Evolutionary conservation across 2,113 vertebrate genomes (phyloP).

Genomic region (Syngnathus typhle): DNA sequence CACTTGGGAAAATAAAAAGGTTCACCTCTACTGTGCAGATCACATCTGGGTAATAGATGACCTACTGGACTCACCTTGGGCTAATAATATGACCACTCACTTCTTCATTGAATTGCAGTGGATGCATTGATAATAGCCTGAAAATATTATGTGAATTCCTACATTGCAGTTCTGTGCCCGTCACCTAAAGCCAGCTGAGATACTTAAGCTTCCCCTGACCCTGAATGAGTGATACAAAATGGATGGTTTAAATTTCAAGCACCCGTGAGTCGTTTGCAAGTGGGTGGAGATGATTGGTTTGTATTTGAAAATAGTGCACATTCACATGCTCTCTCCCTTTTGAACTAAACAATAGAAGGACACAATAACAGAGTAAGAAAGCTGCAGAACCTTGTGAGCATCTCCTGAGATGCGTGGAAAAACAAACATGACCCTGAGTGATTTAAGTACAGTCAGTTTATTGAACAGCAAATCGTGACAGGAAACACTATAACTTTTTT

Average conservation of each 20-base stretch:
- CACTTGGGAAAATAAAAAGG: no score
- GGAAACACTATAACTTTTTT: slow-evolving; percentile 51
- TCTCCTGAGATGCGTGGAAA: background rate
- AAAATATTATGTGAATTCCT: no score
- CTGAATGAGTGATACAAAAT: background rate
- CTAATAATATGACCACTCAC: no score
- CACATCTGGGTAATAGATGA: no score
- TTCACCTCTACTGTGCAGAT: no score
- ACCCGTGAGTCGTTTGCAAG: background rate
- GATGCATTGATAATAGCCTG: no score
- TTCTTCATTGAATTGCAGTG: no score
- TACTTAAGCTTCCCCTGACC: background rate
- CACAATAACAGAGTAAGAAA: background rate
- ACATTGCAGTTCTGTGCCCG: background rate
- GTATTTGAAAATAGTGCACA: background rate
- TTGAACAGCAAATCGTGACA: slow-evolving; percentile 70
- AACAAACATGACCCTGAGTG: slow-evolving; percentile 1
- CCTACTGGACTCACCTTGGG: no score
- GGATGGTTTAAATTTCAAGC: background rate
- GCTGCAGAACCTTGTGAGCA: background rate
- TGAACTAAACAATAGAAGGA: background rate
- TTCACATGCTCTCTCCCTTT: background rate
- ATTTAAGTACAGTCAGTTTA: slow-evolving; percentile 60
- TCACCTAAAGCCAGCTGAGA: background rate
- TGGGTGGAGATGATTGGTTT: background rate